A percentile compares a stretch with the other conserved stretches of the same genome.
phyloP scores from a whole-genome alignment of 2,888 invertebrate species.

The Chloroclysta siterata region DNA sequence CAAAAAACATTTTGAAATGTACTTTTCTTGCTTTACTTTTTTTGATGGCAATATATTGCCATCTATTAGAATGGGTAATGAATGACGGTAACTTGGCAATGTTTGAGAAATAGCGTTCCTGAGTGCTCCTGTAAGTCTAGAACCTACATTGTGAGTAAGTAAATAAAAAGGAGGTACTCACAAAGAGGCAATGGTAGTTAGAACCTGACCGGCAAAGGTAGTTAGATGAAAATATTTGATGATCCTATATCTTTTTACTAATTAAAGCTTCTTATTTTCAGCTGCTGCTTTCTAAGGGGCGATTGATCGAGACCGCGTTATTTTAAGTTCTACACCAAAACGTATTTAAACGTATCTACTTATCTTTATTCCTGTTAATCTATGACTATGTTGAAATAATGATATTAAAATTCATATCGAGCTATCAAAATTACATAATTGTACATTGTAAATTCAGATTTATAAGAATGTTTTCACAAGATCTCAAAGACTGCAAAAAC shows the following conservation, averaged over 20 bases:
- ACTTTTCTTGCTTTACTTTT: too few species aligned
- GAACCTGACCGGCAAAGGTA: neutral
- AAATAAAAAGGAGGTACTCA: too few species aligned
- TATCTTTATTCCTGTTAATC: slow-evolving; percentile 65
- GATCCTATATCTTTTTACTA: neutral
- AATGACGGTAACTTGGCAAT: too few species aligned
- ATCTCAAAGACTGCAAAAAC: slow-evolving; percentile 62
- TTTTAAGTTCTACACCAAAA: slow-evolving; percentile 62
- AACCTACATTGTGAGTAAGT: neutral
- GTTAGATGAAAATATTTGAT: neutral
- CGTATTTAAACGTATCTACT: slow-evolving; percentile 55
- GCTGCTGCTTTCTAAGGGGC: slow-evolving; percentile 80
- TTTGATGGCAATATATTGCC: too few species aligned
- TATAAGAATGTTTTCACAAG: slow-evolving; percentile 43
- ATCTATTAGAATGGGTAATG: neutral
- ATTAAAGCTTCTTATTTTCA: slow-evolving; percentile 59
- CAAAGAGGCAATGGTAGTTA: neutral
- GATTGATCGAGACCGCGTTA: slow-evolving; percentile 63
- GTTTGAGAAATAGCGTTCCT: too few species aligned
- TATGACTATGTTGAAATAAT: slow-evolving; percentile 73
- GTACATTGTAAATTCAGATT: slow-evolving; percentile 41
- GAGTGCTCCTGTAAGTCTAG: neutral
- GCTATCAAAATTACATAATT: slow-evolving; percentile 21
- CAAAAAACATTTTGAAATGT: too few species aligned
- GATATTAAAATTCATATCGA: slow-evolving; percentile 49